phyloP scores from a whole-genome alignment of 2,888 invertebrate genomes.

The Ormyrus rosae region DNA sequence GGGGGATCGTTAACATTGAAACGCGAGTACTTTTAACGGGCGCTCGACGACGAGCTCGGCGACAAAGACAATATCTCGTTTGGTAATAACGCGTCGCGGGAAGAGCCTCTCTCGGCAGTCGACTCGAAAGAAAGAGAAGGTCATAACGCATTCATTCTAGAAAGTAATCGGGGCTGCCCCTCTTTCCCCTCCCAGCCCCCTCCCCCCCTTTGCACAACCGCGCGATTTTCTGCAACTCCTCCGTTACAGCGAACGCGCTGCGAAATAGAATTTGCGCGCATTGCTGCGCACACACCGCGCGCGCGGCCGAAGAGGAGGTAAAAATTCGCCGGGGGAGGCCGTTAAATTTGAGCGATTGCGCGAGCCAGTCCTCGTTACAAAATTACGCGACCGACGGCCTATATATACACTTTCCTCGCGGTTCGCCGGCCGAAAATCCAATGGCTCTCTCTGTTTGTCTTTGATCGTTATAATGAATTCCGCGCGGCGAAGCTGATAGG shows the following conservation, averaged over 20 bases:
- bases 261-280: slow-evolving; percentile 52
- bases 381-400: slow-evolving; percentile 40
- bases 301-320: slow-evolving; percentile 7
- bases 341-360: slow-evolving; percentile 50
- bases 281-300: slow-evolving; percentile 20
- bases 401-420: slow-evolving; percentile 15
- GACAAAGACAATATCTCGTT: slow-evolving; percentile 49
- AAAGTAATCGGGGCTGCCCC: slow-evolving; percentile 44
- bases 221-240: slow-evolving; percentile 43
- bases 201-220: slow-evolving; percentile 52
- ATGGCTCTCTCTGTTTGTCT: not conserved
- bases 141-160: slow-evolving; percentile 52
- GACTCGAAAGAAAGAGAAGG: slow-evolving; percentile 27
- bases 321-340: slow-evolving; percentile 29
- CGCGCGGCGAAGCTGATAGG: not conserved
- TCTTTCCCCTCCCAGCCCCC: slow-evolving; percentile 44
- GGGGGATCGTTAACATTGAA: slow-evolving; percentile 34
- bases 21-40: slow-evolving; percentile 26
- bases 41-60: not conserved
- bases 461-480: slow-evolving; percentile 14
- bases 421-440: not conserved
- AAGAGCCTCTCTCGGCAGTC: slow-evolving; percentile 7
- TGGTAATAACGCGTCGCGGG: slow-evolving; percentile 24
- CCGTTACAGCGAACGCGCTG: slow-evolving; percentile 41
- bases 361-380: slow-evolving; percentile 41